Evolutionary conservation across 2,888 invertebrate species (phyloP).

Genomic region (Tineola bisselliella): DNA sequence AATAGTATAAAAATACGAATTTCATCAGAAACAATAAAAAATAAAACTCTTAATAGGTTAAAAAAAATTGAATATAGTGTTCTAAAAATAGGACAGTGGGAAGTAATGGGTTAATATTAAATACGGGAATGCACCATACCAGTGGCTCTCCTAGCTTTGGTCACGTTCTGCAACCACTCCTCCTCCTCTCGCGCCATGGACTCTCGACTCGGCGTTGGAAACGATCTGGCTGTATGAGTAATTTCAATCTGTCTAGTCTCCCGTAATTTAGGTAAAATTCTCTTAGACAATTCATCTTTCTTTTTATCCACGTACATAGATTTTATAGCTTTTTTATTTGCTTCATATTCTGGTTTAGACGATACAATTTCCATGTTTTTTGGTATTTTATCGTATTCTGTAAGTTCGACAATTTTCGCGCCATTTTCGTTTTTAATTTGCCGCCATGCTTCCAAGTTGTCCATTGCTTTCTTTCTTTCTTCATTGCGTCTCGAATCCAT

Average conservation of each 20-base stretch:
- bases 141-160: slow-evolving; percentile 73
- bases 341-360: slow-evolving; percentile 25
- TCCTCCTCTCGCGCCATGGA: slow-evolving; percentile 76
- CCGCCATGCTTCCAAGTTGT: slow-evolving; percentile 72
- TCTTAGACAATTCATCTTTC: slow-evolving; percentile 38
- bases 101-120: too few relatives aligned
- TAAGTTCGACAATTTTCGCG: slow-evolving; percentile 13
- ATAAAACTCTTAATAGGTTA: too few relatives aligned
- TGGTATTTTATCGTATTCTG: slow-evolving; percentile 16
- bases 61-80: too few relatives aligned
- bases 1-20: too few relatives aligned
- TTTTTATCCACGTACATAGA: slow-evolving; percentile 49
- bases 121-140: slow-evolving; percentile 27
- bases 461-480: slow-evolving; percentile 72
- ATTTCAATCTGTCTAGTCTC: slow-evolving; percentile 69
- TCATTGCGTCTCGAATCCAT: slow-evolving; percentile 72
- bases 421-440: slow-evolving; percentile 23
- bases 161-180: slow-evolving; percentile 83
- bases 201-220: slow-evolving; percentile 85
- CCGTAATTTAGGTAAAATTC: slow-evolving; percentile 67
- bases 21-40: too few relatives aligned
- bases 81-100: too few relatives aligned
- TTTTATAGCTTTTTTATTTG: slow-evolving; percentile 24
- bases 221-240: slow-evolving; percentile 77
- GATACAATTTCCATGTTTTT: slow-evolving; percentile 20